phyloP scores from a whole-genome alignment of 2,888 invertebrate genomes.

The Onchidella celtica region DNA sequence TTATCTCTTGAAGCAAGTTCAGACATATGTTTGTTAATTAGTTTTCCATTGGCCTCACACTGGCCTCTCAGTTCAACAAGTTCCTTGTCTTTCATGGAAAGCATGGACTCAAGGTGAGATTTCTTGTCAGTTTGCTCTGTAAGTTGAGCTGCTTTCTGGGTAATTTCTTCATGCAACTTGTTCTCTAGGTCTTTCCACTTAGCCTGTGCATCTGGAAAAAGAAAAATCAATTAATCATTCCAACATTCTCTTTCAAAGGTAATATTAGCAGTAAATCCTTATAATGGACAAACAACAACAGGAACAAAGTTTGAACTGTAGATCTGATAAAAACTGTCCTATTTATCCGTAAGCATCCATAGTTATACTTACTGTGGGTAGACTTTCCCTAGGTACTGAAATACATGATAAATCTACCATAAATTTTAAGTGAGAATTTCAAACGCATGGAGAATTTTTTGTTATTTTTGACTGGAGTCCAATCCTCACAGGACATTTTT shows the following conservation, averaged over 20 bases:
- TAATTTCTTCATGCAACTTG: not conserved
- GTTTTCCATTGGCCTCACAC: not conserved
- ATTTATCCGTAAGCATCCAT: too few species aligned
- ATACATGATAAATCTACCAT: too few species aligned
- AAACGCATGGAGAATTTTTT: too few species aligned
- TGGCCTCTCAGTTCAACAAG: not conserved
- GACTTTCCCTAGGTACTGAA: too few species aligned
- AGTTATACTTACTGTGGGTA: too few species aligned
- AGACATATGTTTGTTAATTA: not conserved
- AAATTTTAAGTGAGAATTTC: too few species aligned
- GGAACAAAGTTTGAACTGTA: not conserved
- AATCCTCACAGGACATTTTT: too few species aligned
- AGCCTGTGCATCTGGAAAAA: not conserved
- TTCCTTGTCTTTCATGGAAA: constrained; percentile 5
- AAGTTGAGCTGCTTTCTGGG: not conserved
- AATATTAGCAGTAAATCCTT: not conserved
- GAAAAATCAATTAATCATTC: not conserved
- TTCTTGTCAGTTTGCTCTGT: constrained; percentile 12
- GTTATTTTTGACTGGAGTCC: too few species aligned
- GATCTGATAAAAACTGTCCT: too few species aligned
- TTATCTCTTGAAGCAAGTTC: constrained; percentile 13
- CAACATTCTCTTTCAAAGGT: not conserved
- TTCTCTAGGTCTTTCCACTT: constrained; percentile 27
- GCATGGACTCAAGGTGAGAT: not conserved
- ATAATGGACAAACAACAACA: not conserved